phyloP scores from a whole-genome alignment of 1,140 invertebrate species.

The Cyrtorhinus lividipennis region DNA sequence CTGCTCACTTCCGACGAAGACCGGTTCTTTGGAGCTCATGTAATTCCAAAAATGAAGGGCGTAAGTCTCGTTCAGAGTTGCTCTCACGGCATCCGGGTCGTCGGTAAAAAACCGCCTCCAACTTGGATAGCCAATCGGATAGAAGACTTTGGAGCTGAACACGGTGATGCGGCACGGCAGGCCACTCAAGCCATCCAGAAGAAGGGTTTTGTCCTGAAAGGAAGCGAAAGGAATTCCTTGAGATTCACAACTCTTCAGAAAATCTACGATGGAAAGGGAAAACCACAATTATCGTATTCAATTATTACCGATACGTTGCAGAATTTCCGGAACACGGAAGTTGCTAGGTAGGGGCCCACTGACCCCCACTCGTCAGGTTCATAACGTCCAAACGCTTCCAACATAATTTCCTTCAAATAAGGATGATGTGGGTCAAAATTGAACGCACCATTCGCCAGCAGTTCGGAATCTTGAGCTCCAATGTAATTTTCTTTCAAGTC shows the following conservation, averaged over 20 bases:
- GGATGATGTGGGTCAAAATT: conserved; percentile 10
- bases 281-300: neutral
- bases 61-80: conserved; percentile 35
- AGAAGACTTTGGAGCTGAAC: conserved; percentile 42
- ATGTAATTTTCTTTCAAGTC: conserved; percentile 8
- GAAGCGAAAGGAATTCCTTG: neutral
- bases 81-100: conserved; percentile 31
- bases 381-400: neutral
- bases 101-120: conserved; percentile 47
- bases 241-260: neutral
- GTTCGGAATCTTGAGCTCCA: conserved; percentile 4
- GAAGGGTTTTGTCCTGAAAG: neutral
- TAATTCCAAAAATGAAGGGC: conserved; percentile 56
- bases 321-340: neutral
- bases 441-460: conserved; percentile 11
- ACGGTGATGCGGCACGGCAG: conserved; percentile 29
- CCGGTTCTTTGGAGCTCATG: conserved; percentile 25
- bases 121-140: conserved; percentile 44
- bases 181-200: neutral
- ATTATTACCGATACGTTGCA: neutral
- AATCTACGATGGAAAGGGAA: neutral
- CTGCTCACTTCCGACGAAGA: conserved; percentile 20
- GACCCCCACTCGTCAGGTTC: conserved; percentile 9
- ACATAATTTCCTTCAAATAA: conserved; percentile 11
- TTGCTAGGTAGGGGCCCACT: conserved; percentile 10